phyloP scores from a whole-genome alignment of 2,888 invertebrate genomes.

The Drosophila phalerata region DNA sequence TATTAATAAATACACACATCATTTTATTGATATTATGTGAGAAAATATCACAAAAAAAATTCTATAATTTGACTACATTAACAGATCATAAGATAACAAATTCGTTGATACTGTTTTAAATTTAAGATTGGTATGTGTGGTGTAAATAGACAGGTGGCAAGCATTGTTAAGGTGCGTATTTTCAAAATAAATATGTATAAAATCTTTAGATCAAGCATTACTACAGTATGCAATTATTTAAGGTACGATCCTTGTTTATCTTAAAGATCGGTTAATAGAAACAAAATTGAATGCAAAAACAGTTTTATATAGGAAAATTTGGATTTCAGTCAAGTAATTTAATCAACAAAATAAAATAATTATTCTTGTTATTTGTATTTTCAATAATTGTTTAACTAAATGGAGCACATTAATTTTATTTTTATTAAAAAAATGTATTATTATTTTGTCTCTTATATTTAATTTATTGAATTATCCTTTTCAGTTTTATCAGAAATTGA shows the following conservation, averaged over 20 bases:
- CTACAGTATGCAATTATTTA: background rate
- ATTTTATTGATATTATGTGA: conserved; percentile 41
- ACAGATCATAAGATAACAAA: conserved; percentile 12
- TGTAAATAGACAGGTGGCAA: background rate
- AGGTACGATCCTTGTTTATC: too few species aligned
- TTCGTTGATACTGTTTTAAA: background rate
- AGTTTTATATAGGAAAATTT: too few species aligned
- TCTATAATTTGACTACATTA: conserved; percentile 51
- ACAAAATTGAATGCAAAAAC: background rate
- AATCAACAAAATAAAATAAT: too few species aligned
- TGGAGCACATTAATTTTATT: too few species aligned
- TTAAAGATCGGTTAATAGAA: background rate
- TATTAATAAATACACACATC: conserved; percentile 7
- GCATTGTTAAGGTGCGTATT: background rate
- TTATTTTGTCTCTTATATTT: too few species aligned
- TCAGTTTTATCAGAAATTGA: background rate
- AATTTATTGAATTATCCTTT: background rate
- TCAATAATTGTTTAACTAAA: too few species aligned
- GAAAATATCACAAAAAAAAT: conserved; percentile 35
- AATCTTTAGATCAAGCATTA: background rate
- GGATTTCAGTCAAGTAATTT: too few species aligned
- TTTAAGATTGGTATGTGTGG: background rate
- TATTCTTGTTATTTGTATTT: too few species aligned
- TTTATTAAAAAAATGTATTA: too few species aligned
- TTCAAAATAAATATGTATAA: background rate